Evolutionary conservation across 23 tunicate genomes (phyloP).

Genomic region (Corella eumyota): DNA sequence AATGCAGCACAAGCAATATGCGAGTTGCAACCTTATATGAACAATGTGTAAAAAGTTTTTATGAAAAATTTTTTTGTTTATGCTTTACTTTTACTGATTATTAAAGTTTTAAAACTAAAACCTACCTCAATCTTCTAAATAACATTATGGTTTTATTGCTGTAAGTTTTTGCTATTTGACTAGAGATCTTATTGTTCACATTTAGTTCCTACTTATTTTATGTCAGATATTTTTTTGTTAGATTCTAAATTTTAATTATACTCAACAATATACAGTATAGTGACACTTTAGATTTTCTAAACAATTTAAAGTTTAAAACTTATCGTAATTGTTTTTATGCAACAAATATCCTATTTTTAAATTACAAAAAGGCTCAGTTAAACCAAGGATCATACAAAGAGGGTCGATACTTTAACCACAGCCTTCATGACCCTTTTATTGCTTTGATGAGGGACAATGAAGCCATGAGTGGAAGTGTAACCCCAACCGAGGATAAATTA

Average conservation of each 20-base stretch:
- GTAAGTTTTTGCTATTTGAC: not conserved
- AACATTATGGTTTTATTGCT: not conserved
- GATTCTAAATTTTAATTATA: too few relatives aligned
- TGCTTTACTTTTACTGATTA: not conserved
- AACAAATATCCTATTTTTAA: not conserved
- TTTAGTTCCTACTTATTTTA: too few relatives aligned
- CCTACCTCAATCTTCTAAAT: too few relatives aligned
- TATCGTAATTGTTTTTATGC: too few relatives aligned
- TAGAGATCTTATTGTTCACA: too few relatives aligned
- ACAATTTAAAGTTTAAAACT: too few relatives aligned
- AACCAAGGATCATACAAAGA: conserved; percentile 10
- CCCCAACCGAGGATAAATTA: conserved; percentile 14
- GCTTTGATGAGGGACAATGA: conserved; percentile 64
- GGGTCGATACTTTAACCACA: conserved; percentile 51
- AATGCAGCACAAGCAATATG: too few relatives aligned
- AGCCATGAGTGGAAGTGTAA: conserved; percentile 12
- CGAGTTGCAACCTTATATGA: too few relatives aligned
- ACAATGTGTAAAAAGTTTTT: too few relatives aligned
- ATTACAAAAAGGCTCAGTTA: conserved; percentile 32
- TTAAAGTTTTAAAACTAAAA: not conserved
- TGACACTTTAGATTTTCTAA: too few relatives aligned
- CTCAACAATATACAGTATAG: too few relatives aligned
- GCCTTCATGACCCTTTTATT: conserved; percentile 53
- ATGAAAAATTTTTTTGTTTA: conserved; percentile 1
- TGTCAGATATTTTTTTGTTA: too few relatives aligned